Conservation (phyloP, 2,113 vertebrate genomes). For the Irena cyanogastra region DNA sequence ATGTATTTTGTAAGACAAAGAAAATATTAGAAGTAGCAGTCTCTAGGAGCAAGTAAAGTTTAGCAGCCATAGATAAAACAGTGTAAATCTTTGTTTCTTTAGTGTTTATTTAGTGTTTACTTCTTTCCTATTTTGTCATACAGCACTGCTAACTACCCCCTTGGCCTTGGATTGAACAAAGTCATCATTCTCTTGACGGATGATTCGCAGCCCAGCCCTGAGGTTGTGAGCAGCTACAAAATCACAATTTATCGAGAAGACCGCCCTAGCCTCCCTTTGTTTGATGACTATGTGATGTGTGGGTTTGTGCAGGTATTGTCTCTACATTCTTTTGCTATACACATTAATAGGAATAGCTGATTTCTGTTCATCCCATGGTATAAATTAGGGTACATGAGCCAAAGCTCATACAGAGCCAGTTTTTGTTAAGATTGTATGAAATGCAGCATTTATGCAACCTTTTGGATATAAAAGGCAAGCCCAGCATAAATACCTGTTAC, state of each 20-base stretch:
- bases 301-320: conserved; percentile 87
- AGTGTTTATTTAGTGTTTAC: neutral
- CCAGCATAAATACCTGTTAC: neutral
- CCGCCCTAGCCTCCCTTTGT: conserved; percentile 89
- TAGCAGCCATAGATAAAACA: neutral
- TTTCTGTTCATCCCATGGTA: neutral
- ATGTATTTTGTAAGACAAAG: neutral
- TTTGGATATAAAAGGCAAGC: neutral
- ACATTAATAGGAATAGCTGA: neutral
- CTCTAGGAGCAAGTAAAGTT: neutral
- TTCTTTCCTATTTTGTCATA: neutral
- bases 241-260: conserved; percentile 85
- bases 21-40: neutral
- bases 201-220: conserved; percentile 42
- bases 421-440: neutral
- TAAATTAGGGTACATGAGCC: neutral
- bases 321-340: neutral
- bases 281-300: conserved; percentile 85
- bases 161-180: conserved; percentile 87
- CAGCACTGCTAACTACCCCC: conserved; percentile 84
- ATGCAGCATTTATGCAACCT: neutral
- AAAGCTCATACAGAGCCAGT: neutral
- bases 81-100: neutral
- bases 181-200: conserved; percentile 82
- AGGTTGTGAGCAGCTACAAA: conserved; percentile 82